Percentiles rank a stretch among this genome's conserved stretches.
phyloP scores from a whole-genome alignment of 1,140 invertebrate genomes.

The Idris sp. region DNA sequence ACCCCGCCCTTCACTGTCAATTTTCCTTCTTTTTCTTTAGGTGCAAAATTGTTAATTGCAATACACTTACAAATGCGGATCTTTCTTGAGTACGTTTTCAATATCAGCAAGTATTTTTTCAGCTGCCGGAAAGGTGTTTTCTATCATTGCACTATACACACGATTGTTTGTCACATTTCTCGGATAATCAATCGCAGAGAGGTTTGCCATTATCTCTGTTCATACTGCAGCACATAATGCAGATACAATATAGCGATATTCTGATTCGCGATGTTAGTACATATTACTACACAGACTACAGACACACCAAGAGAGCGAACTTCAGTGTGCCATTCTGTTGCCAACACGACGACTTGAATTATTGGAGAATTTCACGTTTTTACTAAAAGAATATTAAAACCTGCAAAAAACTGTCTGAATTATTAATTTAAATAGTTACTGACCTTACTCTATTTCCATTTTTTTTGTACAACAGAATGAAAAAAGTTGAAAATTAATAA shows the following conservation, averaged over 20 bases:
- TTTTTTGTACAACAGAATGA: too few relatives aligned
- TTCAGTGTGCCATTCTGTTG: slow-evolving; percentile 2
- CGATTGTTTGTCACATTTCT: slow-evolving; percentile 63
- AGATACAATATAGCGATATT: slow-evolving; percentile 64
- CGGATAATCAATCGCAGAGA: slow-evolving; percentile 40
- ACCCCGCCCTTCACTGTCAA: slow-evolving; percentile 61
- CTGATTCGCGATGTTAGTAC: slow-evolving; percentile 35
- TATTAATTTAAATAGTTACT: too few relatives aligned
- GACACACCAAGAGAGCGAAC: too few relatives aligned
- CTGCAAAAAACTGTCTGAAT: too few relatives aligned
- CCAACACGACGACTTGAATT: slow-evolving; percentile 10
- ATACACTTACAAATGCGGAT: slow-evolving; percentile 85
- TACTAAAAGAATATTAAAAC: slow-evolving; percentile 6
- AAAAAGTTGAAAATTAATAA: too few relatives aligned
- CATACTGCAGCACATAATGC: slow-evolving; percentile 54
- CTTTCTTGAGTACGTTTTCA: slow-evolving; percentile 84
- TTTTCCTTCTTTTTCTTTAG: slow-evolving; percentile 1
- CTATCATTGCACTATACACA: slow-evolving; percentile 78
- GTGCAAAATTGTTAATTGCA: slow-evolving; percentile 1
- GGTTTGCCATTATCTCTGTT: slow-evolving; percentile 57
- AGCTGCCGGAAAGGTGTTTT: slow-evolving; percentile 80
- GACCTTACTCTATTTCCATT: too few relatives aligned
- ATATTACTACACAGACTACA: too few relatives aligned
- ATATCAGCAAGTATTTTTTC: slow-evolving; percentile 89
- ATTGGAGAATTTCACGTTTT: background rate